Base-by-base conservation (phyloP, 1,140 invertebrate species). In the Cotesia typhae region DNA sequence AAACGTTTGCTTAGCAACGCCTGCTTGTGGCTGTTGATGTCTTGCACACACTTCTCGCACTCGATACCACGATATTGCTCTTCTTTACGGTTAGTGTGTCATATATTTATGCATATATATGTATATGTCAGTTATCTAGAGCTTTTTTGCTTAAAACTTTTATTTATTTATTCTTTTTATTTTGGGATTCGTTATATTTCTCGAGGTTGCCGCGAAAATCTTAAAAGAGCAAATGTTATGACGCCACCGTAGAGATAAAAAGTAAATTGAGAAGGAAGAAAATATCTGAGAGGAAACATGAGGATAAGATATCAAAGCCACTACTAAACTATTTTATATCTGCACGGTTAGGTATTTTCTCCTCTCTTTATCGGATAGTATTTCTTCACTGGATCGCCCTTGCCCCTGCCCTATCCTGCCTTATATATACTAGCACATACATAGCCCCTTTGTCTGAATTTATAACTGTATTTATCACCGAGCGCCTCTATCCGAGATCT, bases 1-100 rank as follows among this genome's bases (percentile, higher is more conserved):
- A 71, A 71, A 71, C 59, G 60, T 53, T 64, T 71, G 60, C 69
- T 63, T 71, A 71, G 69, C 69, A 71, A 71, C 69, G 69, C 61
- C 47, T 14, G 12, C 36, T 52, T 70, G 36, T 65, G 63, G 6
- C 36, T 61, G 14, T 61, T 28, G 28, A 12, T 35, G 17, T 28
- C 35, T 36, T 12, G 12, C 36, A 65, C 38, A 57, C 53, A 20
- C 53, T 57, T 57, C 41, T 47, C 5, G 41, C 41, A 7, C 41
- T 47, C 41, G 41, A 47, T 47, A 47, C 41, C 41, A 47, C 10
- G 41, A 47, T 47, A 47, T 47, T 47, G 41, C 41, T 47, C 41
- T 47, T 47, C 41, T 47, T 10, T 47, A 7, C 41, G 10, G 41
- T 7, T 2, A 10, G 10, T 28, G 28, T 28, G 28, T 28, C 28